Evolutionary conservation across 2,888 invertebrate species (phyloP).

Genomic region (Caradrina kadenii): DNA sequence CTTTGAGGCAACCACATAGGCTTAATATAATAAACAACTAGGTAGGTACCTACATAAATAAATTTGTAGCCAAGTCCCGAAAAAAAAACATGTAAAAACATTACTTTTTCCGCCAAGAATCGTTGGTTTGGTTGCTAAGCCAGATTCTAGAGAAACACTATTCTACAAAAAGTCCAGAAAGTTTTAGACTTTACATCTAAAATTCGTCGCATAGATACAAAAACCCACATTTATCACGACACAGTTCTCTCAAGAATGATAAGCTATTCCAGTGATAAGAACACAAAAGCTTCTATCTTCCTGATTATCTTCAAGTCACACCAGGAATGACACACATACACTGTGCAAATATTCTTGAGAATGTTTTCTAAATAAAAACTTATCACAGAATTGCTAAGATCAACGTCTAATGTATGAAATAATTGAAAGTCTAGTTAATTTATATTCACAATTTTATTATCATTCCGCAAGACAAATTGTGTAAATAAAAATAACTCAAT

Average conservation of each 20-base stretch:
- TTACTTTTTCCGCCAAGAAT: too few species aligned
- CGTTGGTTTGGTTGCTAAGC: too few species aligned
- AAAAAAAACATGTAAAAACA: too few species aligned
- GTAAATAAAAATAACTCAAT: slow-evolving; percentile 40
- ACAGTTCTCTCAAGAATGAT: slow-evolving; percentile 37
- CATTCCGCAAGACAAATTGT: slow-evolving; percentile 43
- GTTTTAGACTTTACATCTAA: not conserved
- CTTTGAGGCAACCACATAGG: too few species aligned
- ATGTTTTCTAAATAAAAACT: slow-evolving; percentile 24
- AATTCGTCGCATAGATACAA: not conserved
- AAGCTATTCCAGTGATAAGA: slow-evolving; percentile 49
- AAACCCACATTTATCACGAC: not conserved
- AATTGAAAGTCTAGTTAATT: not conserved
- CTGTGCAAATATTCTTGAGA: slow-evolving; percentile 26
- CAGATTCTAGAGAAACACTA: not conserved
- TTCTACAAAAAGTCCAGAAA: not conserved
- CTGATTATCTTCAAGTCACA: slow-evolving; percentile 34
- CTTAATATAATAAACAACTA: too few species aligned
- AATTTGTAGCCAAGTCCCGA: too few species aligned
- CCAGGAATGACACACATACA: slow-evolving; percentile 18
- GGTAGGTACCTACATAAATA: too few species aligned
- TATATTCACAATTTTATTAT: slow-evolving; percentile 8
- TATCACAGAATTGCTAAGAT: not conserved
- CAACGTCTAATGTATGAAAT: not conserved
- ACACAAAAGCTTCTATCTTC: slow-evolving; percentile 49